Base-by-base conservation (phyloP, 53 echinoderm and acorn worm genomes). In the Echinarachnius parma region DNA sequence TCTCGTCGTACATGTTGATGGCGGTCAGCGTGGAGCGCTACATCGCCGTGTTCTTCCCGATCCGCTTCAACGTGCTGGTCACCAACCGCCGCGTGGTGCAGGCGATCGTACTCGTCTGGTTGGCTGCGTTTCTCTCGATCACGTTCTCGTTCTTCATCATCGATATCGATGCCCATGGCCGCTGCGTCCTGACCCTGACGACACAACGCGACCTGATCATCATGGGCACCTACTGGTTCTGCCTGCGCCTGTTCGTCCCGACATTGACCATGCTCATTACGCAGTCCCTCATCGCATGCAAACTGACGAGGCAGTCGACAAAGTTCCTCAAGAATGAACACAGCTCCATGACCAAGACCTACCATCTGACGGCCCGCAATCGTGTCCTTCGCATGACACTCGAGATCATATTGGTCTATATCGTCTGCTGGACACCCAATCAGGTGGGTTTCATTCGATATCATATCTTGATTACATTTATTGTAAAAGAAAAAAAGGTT, bases 381-480 rank as follows among this genome's bases (percentile, higher is more conserved):
- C 76, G 72, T 11, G 77, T 89, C 18, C 75, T 89, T 46, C 48
- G 64, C 9, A 80, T 89, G 65, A 68, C 84, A 60, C 35, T 89
- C 7, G 65, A 80, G 14, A 80, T 89, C 52, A 81, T 89, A 44
- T 36, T 89, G 31, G 76, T 81, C 10, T 89, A 84, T 48, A 81
- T 89, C 42, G 60, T 89, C n/a, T 89, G 89, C 50, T 89, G 89
- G 89, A 42, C 64, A 47, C 84, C 89, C 8, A 84, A 89, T 29
- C 89, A 89, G 53, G 19, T 89, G 13, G 71, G 50, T 56, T n/a
- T n/a, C n/a, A n/a, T n/a, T n/a, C n/a, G n/a, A n/a, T n/a, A n/a
- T n/a, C n/a, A n/a, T n/a, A n/a, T n/a, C n/a, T n/a, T n/a, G n/a
- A n/a, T n/a, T n/a, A n/a, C n/a, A n/a, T n/a, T n/a, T n/a, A n/a